Percentiles rank a stretch among this genome's conserved stretches.
Evolutionary conservation across 2,797 vertebrate genomes (phyloP).

Genomic region (Phaenicophaeus curvirostris): DNA sequence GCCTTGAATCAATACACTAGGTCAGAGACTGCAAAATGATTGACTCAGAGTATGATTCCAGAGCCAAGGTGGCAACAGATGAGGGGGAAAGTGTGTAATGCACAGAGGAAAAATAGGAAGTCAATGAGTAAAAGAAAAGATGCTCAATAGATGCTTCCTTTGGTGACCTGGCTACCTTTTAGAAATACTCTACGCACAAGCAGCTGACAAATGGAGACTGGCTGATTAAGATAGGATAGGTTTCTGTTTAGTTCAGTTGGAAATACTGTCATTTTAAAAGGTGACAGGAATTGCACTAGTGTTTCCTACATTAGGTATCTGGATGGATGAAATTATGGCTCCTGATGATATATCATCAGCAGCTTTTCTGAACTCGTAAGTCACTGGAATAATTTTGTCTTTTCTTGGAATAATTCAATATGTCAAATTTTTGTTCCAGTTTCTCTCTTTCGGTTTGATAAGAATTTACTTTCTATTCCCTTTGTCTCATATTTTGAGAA

Average conservation of each 20-base stretch:
- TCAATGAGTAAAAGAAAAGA: neutral
- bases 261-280: neutral
- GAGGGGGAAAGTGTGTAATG: neutral
- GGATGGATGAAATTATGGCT: neutral
- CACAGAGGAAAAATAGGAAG: neutral
- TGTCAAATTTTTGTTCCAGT: neutral
- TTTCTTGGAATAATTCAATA: neutral
- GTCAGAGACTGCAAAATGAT: neutral
- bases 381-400: neutral
- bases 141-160: neutral
- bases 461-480: neutral
- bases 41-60: neutral
- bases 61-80: neutral
- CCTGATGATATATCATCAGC: neutral
- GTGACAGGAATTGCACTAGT: neutral
- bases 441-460: neutral
- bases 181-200: neutral
- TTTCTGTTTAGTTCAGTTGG: neutral
- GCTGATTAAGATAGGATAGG: neutral
- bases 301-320: neutral
- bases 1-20: neutral
- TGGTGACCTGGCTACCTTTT: neutral
- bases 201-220: neutral
- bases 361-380: neutral
- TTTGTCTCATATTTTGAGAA: constrained; percentile 12